phyloP scores from a whole-genome alignment of 1,140 invertebrate genomes.

The Zaprionus davidi region DNA sequence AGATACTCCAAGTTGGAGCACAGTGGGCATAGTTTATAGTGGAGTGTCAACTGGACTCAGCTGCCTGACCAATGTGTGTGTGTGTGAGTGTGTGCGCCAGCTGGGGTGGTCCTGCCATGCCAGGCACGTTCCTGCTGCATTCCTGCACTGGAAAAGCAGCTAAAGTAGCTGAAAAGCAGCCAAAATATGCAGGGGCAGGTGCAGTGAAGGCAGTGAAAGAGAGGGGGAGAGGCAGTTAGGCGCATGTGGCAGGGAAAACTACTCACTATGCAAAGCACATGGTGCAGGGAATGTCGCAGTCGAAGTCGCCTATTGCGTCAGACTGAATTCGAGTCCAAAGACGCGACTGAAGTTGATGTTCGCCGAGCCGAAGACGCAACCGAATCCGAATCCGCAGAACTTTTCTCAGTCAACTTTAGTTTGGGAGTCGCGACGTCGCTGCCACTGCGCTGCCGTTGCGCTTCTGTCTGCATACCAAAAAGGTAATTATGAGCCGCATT shows the following conservation, averaged over 20 bases:
- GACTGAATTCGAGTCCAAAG: slow-evolving; percentile 1
- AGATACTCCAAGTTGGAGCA: neutral
- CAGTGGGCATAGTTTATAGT: neutral
- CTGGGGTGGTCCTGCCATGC: slow-evolving; percentile 49
- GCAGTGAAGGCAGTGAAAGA: neutral
- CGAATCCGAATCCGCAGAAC: slow-evolving; percentile 28
- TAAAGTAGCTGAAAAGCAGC: slow-evolving; percentile 25
- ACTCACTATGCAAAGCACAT: slow-evolving; percentile 62
- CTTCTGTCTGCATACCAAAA: slow-evolving; percentile 81
- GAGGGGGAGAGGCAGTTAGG: neutral
- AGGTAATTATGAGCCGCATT: slow-evolving; percentile 80
- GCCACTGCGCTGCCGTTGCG: slow-evolving; percentile 16
- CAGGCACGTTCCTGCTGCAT: slow-evolving; percentile 50
- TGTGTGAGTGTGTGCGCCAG: slow-evolving; percentile 11
- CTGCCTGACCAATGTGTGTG: slow-evolving; percentile 7
- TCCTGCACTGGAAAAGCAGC: slow-evolving; percentile 10
- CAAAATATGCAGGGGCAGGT: slow-evolving; percentile 9
- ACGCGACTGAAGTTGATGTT: neutral
- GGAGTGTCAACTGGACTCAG: too few species aligned
- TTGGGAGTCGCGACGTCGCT: slow-evolving; percentile 36
- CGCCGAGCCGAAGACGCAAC: neutral
- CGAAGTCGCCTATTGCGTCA: slow-evolving; percentile 34
- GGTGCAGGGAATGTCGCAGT: slow-evolving; percentile 8
- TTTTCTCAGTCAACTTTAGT: slow-evolving; percentile 43
- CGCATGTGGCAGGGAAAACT: slow-evolving; percentile 13